phyloP scores from a whole-genome alignment of 1,140 invertebrate genomes.

The Aradophagus sp. region DNA sequence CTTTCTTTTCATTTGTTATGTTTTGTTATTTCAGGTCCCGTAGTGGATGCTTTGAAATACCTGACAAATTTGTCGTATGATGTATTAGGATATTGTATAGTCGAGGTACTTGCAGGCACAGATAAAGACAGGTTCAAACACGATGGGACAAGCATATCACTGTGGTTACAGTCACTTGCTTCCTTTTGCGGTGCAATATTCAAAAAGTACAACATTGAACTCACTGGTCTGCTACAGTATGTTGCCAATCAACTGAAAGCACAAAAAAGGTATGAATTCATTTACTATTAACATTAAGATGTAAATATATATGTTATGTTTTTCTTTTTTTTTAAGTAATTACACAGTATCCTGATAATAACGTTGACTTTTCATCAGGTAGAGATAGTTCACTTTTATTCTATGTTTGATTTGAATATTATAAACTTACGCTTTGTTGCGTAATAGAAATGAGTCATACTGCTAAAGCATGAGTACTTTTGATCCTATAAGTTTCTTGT shows the following conservation, averaged over 20 bases:
- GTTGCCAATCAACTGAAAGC: constrained; percentile 97
- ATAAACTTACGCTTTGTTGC: too few relatives aligned
- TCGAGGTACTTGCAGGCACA: constrained; percentile 90
- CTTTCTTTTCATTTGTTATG: too few relatives aligned
- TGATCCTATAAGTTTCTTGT: too few relatives aligned
- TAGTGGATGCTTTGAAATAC: constrained; percentile 98
- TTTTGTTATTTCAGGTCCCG: constrained; percentile 82
- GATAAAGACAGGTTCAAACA: constrained; percentile 87
- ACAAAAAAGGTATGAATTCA: constrained; percentile 86
- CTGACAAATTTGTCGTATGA: constrained; percentile 97
- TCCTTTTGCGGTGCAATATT: constrained; percentile 96
- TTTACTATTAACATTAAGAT: too few relatives aligned
- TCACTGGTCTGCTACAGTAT: constrained; percentile 96
- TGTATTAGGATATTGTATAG: constrained; percentile 95
- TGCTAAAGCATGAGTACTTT: too few relatives aligned
- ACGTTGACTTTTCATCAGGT: too few relatives aligned
- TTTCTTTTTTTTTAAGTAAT: too few relatives aligned
- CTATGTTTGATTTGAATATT: too few relatives aligned
- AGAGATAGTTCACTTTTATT: too few relatives aligned
- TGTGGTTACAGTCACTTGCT: constrained; percentile 95
- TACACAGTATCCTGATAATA: too few relatives aligned
- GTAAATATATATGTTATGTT: too few relatives aligned
- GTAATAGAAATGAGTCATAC: too few relatives aligned
- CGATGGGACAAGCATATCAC: constrained; percentile 94
- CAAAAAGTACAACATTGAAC: constrained; percentile 97